Conservation (phyloP, 1,140 invertebrate species). For the Pseudomyrmex sp. region DNA sequence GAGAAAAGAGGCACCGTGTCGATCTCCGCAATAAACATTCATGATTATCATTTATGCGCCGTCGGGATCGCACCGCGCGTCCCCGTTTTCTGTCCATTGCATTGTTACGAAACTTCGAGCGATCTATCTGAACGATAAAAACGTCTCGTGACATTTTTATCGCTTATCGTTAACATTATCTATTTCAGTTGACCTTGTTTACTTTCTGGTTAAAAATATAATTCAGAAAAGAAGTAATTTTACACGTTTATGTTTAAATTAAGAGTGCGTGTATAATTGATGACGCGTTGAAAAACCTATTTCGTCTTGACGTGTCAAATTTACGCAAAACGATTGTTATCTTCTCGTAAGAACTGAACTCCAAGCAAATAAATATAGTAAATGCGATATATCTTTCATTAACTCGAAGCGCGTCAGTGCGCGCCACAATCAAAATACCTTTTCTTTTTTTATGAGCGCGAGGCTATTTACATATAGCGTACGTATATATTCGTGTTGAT, state of each 20-base stretch:
- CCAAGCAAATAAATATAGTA: not conserved
- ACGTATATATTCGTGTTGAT: not conserved
- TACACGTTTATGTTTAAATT: not conserved
- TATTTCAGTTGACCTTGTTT: not conserved
- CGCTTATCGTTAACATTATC: conserved; percentile 23
- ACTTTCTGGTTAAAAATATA: conserved; percentile 18
- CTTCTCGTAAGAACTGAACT: not conserved
- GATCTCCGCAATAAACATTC: conserved; percentile 49
- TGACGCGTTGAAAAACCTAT: conserved; percentile 9
- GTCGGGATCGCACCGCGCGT: conserved; percentile 8
- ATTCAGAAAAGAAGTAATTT: not conserved
- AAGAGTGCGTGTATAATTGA: not conserved
- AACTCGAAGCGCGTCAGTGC: not conserved
- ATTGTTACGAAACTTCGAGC: conserved; percentile 10
- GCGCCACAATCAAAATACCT: conserved; percentile 7
- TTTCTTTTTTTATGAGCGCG: conserved; percentile 31
- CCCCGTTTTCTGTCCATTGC: not conserved
- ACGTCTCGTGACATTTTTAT: conserved; percentile 15
- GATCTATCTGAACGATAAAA: conserved; percentile 38
- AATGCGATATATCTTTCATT: conserved; percentile 12
- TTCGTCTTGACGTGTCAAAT: not conserved
- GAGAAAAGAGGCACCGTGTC: not conserved
- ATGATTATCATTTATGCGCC: conserved; percentile 35
- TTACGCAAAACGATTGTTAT: not conserved
- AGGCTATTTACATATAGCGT: conserved; percentile 22